These are phyloP conservation scores for Ramphastos sulfuratus DNA, from an alignment of 2,113 vertebrate genomes.

Conservation along the genomic window DNA sequence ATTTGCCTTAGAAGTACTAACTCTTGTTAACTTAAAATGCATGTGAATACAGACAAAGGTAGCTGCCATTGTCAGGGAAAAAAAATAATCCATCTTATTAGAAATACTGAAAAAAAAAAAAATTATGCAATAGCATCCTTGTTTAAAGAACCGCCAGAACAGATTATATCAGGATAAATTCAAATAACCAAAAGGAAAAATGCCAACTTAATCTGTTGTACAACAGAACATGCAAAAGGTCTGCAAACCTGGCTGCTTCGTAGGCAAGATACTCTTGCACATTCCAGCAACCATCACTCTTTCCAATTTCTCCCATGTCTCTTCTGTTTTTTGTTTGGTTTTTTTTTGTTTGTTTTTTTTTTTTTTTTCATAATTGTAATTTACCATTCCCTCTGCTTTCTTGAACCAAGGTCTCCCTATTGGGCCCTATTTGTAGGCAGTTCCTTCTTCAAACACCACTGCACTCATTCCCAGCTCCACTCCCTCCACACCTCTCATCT, in stretches of 20 bases:
- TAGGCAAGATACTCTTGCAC: background rate
- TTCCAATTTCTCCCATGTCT: background rate
- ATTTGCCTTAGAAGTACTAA: background rate
- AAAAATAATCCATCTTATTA: background rate
- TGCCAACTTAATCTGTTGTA: background rate
- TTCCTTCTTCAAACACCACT: background rate
- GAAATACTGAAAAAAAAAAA: background rate
- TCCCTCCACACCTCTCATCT: background rate
- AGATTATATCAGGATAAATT: background rate
- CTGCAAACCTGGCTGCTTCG: background rate
- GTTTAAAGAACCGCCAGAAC: background rate
- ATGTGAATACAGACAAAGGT: background rate
- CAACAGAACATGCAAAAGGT: background rate
- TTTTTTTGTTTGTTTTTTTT: no score
- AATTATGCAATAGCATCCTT: background rate
- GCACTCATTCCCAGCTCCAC: background rate
- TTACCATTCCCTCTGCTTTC: background rate
- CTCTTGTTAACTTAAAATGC: background rate
- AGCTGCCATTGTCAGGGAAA: background rate
- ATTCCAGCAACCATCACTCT: background rate
- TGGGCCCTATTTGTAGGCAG: background rate
- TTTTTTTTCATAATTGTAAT: no score
- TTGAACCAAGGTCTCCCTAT: fast-evolving
- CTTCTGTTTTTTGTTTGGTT: no score
- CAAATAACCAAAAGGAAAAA: background rate